Percentiles rank a stretch among this genome's conserved stretches.
phyloP scores from a whole-genome alignment of 2,888 invertebrate genomes.

The Strigamia maritima region DNA sequence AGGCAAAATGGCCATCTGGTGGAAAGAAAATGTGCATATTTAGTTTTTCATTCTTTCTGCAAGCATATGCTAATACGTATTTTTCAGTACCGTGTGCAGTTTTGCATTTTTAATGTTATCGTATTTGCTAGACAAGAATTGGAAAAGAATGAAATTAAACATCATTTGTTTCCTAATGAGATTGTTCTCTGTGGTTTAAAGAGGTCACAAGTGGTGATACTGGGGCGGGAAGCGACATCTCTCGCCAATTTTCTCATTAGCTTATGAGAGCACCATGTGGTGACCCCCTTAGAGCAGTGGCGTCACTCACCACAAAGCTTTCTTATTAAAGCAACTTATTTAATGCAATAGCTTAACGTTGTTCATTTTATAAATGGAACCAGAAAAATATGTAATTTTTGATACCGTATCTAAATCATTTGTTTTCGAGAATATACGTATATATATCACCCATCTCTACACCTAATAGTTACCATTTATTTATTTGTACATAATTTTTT shows the following conservation, averaged over 20 bases:
- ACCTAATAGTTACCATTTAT: too few relatives aligned
- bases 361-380: not conserved
- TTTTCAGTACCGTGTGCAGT: not conserved
- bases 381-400: not conserved
- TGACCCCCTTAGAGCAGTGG: constrained; percentile 19
- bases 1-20: constrained; percentile 18
- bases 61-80: not conserved
- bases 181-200: constrained; percentile 7
- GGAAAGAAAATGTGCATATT: not conserved
- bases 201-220: constrained; percentile 23
- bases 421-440: not conserved
- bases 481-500: not conserved
- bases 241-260: constrained; percentile 23
- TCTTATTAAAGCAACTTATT: constrained; percentile 13
- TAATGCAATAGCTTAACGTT: constrained; percentile 6
- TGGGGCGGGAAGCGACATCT: constrained; percentile 23
- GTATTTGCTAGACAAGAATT: not conserved
- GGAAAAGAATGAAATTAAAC: constrained; percentile 19
- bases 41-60: not conserved
- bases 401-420: too few relatives aligned
- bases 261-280: constrained; percentile 19
- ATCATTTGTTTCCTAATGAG: constrained; percentile 12
- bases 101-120: not conserved
- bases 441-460: too few relatives aligned
- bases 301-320: constrained; percentile 13